These are phyloP conservation scores for Branchinecta lindahli DNA, from an alignment of 1,140 invertebrate genomes.

Conservation along the genomic window DNA sequence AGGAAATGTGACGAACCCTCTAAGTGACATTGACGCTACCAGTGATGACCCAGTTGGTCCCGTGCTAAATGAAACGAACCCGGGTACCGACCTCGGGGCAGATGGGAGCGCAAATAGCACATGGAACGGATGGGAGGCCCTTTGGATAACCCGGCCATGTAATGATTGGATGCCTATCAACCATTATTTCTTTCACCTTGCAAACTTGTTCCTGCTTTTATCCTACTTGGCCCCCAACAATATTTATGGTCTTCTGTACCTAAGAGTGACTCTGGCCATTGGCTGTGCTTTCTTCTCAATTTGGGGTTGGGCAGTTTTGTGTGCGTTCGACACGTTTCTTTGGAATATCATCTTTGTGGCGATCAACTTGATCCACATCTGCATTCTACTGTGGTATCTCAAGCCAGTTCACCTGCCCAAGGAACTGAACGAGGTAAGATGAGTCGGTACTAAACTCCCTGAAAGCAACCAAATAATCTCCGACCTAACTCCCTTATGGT, in stretches of 20 bases:
- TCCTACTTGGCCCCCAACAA: conserved; percentile 63
- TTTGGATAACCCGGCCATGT: conserved; percentile 22
- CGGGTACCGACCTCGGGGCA: background rate
- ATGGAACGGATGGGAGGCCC: background rate
- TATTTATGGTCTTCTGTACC: conserved; percentile 57
- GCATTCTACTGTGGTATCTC: conserved; percentile 59
- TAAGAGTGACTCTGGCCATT: conserved; percentile 54
- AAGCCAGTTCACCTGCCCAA: conserved; percentile 64
- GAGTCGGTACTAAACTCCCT: background rate
- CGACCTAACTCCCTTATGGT: too few species aligned
- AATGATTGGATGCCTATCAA: conserved; percentile 40
- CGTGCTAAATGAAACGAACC: background rate
- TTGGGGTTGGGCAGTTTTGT: conserved; percentile 68
- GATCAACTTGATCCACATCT: conserved; percentile 65
- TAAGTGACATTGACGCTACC: background rate
- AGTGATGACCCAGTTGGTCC: background rate
- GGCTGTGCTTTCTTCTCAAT: conserved; percentile 58
- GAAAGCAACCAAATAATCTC: too few species aligned
- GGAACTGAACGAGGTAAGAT: conserved; percentile 59
- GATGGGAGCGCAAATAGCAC: background rate
- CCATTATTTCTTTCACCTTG: conserved; percentile 64
- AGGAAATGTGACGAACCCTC: background rate
- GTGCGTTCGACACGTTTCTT: conserved; percentile 64
- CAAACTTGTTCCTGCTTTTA: conserved; percentile 61
- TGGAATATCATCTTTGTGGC: conserved; percentile 69